phyloP scores from a whole-genome alignment of 1,140 invertebrate species.

The Muscidifurax raptorellus region DNA sequence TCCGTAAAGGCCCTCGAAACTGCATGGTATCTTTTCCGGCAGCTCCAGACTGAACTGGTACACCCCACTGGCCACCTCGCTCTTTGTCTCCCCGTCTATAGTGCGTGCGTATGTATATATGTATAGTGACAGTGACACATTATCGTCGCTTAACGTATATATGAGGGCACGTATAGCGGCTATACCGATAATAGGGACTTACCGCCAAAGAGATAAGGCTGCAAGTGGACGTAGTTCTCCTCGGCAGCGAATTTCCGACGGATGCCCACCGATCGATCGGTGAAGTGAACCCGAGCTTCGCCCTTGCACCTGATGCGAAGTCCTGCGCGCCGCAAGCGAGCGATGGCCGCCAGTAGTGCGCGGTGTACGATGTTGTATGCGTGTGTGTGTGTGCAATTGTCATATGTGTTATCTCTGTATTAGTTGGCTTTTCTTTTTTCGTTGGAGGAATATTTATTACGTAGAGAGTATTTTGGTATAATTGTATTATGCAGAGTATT shows the following conservation, averaged over 20 bases:
- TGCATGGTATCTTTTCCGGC: constrained; percentile 63
- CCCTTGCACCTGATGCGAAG: constrained; percentile 63
- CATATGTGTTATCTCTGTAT: no score
- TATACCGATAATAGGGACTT: constrained; percentile 25
- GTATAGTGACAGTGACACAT: neutral
- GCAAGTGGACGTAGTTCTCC: constrained; percentile 61
- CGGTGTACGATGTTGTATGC: neutral
- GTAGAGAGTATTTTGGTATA: no score
- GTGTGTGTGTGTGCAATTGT: neutral
- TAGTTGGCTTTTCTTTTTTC: no score
- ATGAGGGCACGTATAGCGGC: neutral
- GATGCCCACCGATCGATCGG: constrained; percentile 62
- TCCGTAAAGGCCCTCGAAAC: constrained; percentile 67
- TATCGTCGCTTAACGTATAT: neutral
- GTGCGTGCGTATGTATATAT: neutral
- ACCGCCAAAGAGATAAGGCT: constrained; percentile 60
- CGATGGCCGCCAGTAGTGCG: neutral
- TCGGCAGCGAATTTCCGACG: constrained; percentile 58
- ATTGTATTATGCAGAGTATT: no score
- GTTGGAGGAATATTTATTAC: no score
- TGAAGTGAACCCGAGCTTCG: constrained; percentile 63
- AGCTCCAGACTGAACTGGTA: constrained; percentile 63
- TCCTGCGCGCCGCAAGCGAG: constrained; percentile 46
- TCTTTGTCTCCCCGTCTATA: constrained; percentile 54
- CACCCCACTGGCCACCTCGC: constrained; percentile 53